Conservation (phyloP, 2,113 vertebrate genomes). For the Pseudopipra pipra region DNA sequence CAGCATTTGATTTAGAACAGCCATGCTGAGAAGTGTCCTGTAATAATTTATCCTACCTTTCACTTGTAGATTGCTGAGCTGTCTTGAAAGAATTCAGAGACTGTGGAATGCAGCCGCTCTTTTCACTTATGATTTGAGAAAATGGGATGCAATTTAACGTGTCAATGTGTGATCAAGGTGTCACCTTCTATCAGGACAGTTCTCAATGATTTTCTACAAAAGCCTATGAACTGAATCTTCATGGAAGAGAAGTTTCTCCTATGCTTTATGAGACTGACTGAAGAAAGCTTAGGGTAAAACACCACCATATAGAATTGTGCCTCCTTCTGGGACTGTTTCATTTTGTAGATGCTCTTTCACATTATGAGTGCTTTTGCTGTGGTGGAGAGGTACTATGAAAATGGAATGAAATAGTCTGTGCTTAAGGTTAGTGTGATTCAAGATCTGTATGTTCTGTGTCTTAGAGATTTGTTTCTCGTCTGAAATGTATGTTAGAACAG, state of each 20-base stretch:
- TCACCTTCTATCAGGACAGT: background rate
- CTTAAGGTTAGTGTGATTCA: background rate
- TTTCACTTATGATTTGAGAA: conserved; percentile 49
- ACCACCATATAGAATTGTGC: background rate
- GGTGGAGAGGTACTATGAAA: background rate
- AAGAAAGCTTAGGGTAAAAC: background rate
- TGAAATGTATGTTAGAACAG: background rate
- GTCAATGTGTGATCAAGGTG: conserved; percentile 15
- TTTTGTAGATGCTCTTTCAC: background rate
- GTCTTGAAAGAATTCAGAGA: conserved; percentile 69
- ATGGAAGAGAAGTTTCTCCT: background rate
- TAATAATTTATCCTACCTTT: conserved; percentile 67
- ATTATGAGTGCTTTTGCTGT: background rate
- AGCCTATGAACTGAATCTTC: conserved; percentile 9
- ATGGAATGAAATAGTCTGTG: background rate
- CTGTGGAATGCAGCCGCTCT: conserved; percentile 35
- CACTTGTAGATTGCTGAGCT: conserved; percentile 59
- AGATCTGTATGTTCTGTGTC: background rate
- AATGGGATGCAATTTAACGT: conserved; percentile 14
- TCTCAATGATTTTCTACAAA: background rate
- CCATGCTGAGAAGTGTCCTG: conserved; percentile 44
- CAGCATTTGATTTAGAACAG: conserved; percentile 75
- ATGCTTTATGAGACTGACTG: background rate
- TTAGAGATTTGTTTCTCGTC: background rate
- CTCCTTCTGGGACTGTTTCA: background rate